Conservation (phyloP, 1,140 invertebrate genomes). For the Drosophila parabipectinata region DNA sequence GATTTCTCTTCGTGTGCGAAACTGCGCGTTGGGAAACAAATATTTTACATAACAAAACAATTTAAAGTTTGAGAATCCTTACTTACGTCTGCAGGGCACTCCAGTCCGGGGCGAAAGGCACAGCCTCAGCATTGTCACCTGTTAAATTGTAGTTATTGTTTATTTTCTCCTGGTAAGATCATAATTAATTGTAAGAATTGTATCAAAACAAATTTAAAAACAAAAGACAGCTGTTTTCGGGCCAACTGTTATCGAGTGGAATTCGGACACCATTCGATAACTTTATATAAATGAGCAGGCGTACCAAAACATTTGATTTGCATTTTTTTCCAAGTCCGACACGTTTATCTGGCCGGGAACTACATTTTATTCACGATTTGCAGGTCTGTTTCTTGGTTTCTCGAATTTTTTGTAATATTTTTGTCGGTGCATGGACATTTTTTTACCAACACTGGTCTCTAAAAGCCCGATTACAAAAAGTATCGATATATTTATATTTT, state of each 20-base stretch:
- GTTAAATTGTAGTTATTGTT: not conserved
- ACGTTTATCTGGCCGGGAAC: no score
- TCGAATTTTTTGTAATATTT: no score
- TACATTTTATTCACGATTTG: no score
- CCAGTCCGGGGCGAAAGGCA: slow-evolving; percentile 5
- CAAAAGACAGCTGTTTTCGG: slow-evolving; percentile 1
- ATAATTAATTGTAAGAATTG: slow-evolving; percentile 13
- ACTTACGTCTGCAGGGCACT: slow-evolving; percentile 46
- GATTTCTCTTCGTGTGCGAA: slow-evolving; percentile 24
- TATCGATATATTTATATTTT: no score
- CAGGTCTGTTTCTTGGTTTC: no score
- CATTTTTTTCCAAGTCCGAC: no score
- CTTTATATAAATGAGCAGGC: not conserved
- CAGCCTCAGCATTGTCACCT: slow-evolving; percentile 40
- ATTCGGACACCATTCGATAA: not conserved
- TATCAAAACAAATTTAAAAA: slow-evolving; percentile 17
- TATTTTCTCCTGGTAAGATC: not conserved
- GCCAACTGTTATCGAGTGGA: not conserved
- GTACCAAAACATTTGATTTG: no score
- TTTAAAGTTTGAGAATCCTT: slow-evolving; percentile 11
- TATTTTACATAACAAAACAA: slow-evolving; percentile 66
- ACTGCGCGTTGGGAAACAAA: slow-evolving; percentile 37
- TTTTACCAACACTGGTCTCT: no score
- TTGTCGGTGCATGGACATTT: no score
- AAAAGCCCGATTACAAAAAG: not conserved